Conservation (phyloP, 1,140 invertebrate genomes). For the Aethina tumida region DNA sequence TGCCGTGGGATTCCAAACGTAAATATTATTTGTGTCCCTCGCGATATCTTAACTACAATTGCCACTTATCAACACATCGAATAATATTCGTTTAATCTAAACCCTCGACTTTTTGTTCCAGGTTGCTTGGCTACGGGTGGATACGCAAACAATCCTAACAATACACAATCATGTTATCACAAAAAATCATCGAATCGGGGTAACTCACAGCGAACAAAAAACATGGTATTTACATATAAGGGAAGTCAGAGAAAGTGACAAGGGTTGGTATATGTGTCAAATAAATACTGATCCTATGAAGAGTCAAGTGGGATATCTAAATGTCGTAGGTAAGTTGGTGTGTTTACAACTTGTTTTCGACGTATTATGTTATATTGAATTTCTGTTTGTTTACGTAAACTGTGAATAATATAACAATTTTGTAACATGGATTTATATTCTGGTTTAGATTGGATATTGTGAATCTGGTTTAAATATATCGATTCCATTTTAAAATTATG, state of each 20-base stretch:
- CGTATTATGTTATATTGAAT: slow-evolving; percentile 2
- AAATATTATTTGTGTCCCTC: slow-evolving; percentile 16
- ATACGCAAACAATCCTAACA: slow-evolving; percentile 84
- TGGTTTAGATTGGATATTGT: no score
- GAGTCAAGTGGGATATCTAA: slow-evolving; percentile 75
- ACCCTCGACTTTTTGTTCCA: slow-evolving; percentile 34
- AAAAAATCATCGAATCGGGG: slow-evolving; percentile 74
- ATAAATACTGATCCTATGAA: slow-evolving; percentile 90
- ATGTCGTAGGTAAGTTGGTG: slow-evolving; percentile 67
- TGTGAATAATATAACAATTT: no score
- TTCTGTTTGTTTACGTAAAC: no score
- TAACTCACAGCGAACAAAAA: slow-evolving; percentile 69
- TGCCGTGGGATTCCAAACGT: no score
- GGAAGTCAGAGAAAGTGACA: slow-evolving; percentile 65
- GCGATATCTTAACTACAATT: slow-evolving; percentile 3
- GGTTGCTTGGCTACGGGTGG: slow-evolving; percentile 83
- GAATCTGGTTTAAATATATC: no score
- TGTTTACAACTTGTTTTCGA: slow-evolving; percentile 5
- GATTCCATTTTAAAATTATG: no score
- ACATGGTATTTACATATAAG: slow-evolving; percentile 79
- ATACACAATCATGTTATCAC: slow-evolving; percentile 82
- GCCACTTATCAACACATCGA: background rate
- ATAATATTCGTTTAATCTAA: no score
- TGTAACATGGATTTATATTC: no score
- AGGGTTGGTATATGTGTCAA: slow-evolving; percentile 82